phyloP scores from a whole-genome alignment of 1,140 invertebrate species.

The Grapholita molesta region DNA sequence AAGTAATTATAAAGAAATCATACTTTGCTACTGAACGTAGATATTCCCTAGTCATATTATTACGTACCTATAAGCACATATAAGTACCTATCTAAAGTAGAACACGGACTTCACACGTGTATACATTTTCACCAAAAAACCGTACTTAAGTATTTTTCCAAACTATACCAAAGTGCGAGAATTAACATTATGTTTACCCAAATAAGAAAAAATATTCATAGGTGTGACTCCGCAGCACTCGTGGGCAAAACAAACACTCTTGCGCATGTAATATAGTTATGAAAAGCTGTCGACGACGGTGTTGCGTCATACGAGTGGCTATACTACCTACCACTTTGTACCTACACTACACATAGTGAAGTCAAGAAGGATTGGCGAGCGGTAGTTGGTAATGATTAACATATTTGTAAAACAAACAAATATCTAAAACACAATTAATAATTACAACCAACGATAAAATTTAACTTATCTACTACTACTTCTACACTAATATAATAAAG shows the following conservation, averaged over 20 bases:
- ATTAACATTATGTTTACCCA: neutral
- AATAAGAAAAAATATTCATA: conserved; percentile 8
- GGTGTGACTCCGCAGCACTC: neutral
- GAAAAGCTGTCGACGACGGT: neutral
- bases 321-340: neutral
- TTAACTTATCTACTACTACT: no score
- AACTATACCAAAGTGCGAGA: neutral
- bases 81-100: neutral
- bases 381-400: no score
- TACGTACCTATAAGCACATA: no score
- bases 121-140: neutral
- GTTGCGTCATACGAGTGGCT: neutral
- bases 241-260: conserved; percentile 5
- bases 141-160: neutral
- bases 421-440: no score
- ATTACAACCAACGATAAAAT: no score
- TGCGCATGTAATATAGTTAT: conserved; percentile 12
- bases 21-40: no score
- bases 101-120: neutral
- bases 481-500: no score
- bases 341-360: neutral
- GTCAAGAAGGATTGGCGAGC: neutral
- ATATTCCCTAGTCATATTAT: no score
- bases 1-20: no score
- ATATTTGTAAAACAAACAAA: no score